Base-by-base conservation (phyloP, 2,113 vertebrate species). In the Bettongia penicillata region DNA sequence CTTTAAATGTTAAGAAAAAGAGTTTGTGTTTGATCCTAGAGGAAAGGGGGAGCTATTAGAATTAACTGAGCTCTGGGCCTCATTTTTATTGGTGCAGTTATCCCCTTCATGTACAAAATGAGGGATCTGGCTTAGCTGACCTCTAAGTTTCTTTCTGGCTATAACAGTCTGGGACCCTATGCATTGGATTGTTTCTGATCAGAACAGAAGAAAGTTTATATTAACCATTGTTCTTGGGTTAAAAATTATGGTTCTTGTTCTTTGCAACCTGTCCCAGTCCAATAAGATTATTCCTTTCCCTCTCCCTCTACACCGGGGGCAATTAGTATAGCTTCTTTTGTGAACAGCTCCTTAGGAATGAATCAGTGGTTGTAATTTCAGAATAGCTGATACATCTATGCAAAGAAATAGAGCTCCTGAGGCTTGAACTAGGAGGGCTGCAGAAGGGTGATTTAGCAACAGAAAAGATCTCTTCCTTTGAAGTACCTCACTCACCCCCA, bases 351-450 rank as follows among this genome's bases (percentile, higher is more conserved):
- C 61, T 77, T 31, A 50, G 51, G 3, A 61, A 84, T 84, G 52
- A 25, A 47, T 26, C 22, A 3, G 11, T 16, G 77, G 47, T 50
- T 23, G 25, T 90, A 61, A 6, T 28, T 2, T 47, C 77, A n/a
- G 6, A 2, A 28, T 16, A 48, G 0, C 0, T 23, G 22, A 48
- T 55, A 23, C 49, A 12, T 1, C 37, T 51, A 2, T 26, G 0
- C 10, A 16, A 47, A 43, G 89, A 68, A 51, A 1, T 31, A 23
- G 9, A 31, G 47, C 24, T 47, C 53, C 89, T 2, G 4, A 91
- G 55, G 47, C n/a, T 51, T 84, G 48, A 22, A 90, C 48, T 93
- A 50, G 89, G 50, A 53, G 16, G 0, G 14, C 19, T 14, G 68
- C 50, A 61, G 61, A 91, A 91, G 28, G 49, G 8, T 53, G 89